phyloP scores from a whole-genome alignment of 2,113 vertebrate genomes.

The Urocolius indicus region DNA sequence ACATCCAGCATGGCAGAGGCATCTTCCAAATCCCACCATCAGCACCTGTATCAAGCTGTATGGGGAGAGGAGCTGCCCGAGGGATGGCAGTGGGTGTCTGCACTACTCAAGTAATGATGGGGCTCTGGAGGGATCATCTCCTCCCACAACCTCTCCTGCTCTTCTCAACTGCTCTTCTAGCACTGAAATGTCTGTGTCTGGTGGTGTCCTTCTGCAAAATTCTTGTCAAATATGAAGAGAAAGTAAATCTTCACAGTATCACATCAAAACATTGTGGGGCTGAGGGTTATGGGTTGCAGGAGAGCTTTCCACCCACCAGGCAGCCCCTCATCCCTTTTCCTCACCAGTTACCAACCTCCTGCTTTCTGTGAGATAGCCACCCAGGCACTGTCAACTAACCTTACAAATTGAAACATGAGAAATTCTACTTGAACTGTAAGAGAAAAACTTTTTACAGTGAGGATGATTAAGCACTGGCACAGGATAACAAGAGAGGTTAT shows the following conservation, averaged over 20 bases:
- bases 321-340: not conserved
- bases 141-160: not conserved
- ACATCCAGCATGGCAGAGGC: not conserved
- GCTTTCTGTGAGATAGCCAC: not conserved
- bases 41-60: not conserved
- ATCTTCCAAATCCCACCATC: not conserved
- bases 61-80: not conserved
- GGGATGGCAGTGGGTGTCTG: not conserved
- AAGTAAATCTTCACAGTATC: not conserved
- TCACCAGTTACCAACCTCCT: not conserved
- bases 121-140: not conserved
- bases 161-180: not conserved
- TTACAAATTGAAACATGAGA: not conserved
- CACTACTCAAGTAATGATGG: accelerated
- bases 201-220: not conserved
- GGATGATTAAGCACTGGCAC: not conserved
- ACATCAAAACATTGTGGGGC: not conserved
- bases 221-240: not conserved
- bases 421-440: not conserved
- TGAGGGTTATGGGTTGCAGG: not conserved
- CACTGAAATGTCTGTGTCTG: not conserved
- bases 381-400: not conserved
- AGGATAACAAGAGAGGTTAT: not conserved
- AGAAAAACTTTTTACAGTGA: not conserved
- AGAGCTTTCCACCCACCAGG: not conserved